Evolutionary conservation across 2,797 vertebrate genomes (phyloP).

Genomic region (Ceryle rudis): DNA sequence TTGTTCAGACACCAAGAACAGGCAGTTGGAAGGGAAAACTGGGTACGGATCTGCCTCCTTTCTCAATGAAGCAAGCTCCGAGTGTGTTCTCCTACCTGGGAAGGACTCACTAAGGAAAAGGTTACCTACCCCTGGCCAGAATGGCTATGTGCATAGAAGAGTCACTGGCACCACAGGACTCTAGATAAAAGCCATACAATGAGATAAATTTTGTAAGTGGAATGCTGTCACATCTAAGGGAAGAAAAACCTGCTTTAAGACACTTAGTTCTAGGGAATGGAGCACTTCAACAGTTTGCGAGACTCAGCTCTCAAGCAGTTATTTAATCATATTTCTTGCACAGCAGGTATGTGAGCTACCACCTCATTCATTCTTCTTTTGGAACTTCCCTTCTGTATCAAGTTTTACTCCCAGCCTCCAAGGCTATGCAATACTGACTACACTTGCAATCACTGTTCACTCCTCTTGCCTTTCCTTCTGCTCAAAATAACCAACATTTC

Average conservation of each 20-base stretch:
- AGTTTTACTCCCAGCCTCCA: not conserved
- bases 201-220: not conserved
- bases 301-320: not conserved
- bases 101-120: not conserved
- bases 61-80: not conserved
- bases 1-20: not conserved
- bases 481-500: not conserved
- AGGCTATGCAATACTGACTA: not conserved
- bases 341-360: not conserved
- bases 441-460: not conserved
- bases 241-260: constrained; percentile 21
- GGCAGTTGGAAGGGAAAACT: not conserved
- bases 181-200: not conserved
- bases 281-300: not conserved
- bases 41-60: not conserved
- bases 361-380: not conserved
- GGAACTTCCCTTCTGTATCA: not conserved
- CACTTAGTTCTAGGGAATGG: not conserved
- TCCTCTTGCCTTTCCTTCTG: not conserved
- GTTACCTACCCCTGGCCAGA: not conserved
- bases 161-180: not conserved
- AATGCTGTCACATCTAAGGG: not conserved
- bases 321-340: not conserved
- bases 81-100: not conserved
- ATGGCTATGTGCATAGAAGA: not conserved